phyloP scores from a whole-genome alignment of 1,140 invertebrate genomes.

The Drosophila punjabiensis region DNA sequence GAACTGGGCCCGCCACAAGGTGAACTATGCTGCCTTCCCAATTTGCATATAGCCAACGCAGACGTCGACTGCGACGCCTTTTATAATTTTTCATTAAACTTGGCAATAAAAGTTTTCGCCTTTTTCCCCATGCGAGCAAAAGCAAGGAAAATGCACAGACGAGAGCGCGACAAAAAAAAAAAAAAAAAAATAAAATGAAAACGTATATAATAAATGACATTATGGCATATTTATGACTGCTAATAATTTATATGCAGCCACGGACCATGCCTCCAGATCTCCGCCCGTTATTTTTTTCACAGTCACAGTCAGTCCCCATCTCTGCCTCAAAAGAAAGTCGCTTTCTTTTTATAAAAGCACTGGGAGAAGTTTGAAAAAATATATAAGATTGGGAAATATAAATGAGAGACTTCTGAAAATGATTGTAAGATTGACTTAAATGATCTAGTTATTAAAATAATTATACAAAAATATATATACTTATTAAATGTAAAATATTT shows the following conservation, averaged over 20 bases:
- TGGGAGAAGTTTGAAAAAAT: neutral
- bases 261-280: constrained; percentile 25
- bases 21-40: constrained; percentile 69
- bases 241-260: constrained; percentile 84
- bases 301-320: constrained; percentile 28
- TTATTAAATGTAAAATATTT: neutral
- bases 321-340: constrained; percentile 42
- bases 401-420: neutral
- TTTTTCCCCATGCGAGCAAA: constrained; percentile 67
- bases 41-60: constrained; percentile 60
- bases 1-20: constrained; percentile 50
- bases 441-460: neutral
- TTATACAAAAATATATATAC: neutral
- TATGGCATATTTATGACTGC: constrained; percentile 83
- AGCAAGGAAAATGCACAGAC: constrained; percentile 54
- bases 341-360: constrained; percentile 27
- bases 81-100: constrained; percentile 84
- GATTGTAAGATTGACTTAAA: too few relatives aligned
- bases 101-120: constrained; percentile 81
- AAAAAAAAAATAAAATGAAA: constrained; percentile 59
- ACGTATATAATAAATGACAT: constrained; percentile 83
- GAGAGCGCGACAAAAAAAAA: constrained; percentile 24
- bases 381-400: too few relatives aligned
- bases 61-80: constrained; percentile 56
- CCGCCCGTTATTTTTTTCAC: constrained; percentile 32